Conservation (phyloP, 2,888 invertebrate species). For the Phorcus lineatus region DNA sequence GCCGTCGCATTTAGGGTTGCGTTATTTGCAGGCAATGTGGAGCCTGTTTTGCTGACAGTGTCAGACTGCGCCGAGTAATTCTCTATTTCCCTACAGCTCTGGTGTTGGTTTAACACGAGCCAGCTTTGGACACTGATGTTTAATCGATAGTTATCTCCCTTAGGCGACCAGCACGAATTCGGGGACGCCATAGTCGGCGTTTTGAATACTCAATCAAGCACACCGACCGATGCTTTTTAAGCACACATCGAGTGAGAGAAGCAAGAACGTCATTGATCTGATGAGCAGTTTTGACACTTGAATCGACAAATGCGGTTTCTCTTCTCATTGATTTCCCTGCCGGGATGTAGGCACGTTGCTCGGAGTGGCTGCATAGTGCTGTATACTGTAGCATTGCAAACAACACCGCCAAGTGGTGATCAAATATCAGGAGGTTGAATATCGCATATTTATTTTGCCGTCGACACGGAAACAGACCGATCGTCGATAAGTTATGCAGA, state of each 20-base stretch:
- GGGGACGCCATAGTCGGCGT: neutral
- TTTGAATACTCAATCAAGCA: constrained; percentile 5
- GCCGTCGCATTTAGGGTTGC: neutral
- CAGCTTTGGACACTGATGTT: neutral
- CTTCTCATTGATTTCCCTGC: neutral
- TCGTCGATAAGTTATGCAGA: no score
- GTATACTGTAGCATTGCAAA: no score
- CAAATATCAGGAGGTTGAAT: no score
- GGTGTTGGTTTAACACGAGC: constrained; percentile 6
- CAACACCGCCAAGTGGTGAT: no score
- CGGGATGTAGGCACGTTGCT: neutral
- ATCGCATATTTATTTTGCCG: no score
- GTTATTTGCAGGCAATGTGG: neutral
- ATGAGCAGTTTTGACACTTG: neutral
- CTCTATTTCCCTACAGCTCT: neutral
- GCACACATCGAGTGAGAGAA: neutral
- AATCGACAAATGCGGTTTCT: neutral
- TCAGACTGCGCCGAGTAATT: neutral
- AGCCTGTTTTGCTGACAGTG: neutral
- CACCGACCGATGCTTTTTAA: neutral
- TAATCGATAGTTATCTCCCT: constrained; percentile 2
- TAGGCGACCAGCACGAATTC: neutral
- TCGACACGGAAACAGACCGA: no score
- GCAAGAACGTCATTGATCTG: neutral
- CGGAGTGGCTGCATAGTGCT: no score